Percentiles rank a stretch among this genome's conserved stretches.
These are phyloP conservation scores for Gallinago solitaria DNA, from an alignment of 2,797 vertebrate genomes.

Conservation along the genomic window DNA sequence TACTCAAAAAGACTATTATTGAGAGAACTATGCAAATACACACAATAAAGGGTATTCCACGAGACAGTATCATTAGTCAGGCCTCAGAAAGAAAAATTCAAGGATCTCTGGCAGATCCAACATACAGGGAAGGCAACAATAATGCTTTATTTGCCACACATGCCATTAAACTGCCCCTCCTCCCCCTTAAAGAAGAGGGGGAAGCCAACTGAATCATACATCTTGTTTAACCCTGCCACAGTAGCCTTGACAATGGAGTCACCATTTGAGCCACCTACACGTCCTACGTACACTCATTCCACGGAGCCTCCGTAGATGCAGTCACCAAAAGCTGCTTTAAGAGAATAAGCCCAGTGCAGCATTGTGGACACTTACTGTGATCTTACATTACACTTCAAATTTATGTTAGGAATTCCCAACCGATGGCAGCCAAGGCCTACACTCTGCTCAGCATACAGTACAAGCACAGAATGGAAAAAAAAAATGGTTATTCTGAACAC, in stretches of 20 bases:
- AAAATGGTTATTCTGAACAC: background rate
- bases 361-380: background rate
- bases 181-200: background rate
- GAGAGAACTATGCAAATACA: background rate
- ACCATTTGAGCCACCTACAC: constrained; percentile 14
- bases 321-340: background rate
- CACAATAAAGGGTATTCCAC: background rate
- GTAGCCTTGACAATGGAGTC: constrained; percentile 13
- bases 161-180: background rate
- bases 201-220: background rate
- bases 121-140: background rate
- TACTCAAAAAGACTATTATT: background rate
- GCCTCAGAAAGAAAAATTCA: background rate
- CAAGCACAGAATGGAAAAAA: background rate
- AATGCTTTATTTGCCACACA: background rate
- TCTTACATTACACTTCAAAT: background rate
- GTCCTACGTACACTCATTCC: background rate
- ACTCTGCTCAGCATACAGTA: background rate
- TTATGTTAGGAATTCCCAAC: background rate
- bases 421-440: background rate
- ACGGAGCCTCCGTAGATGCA: background rate
- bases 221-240: constrained; percentile 8
- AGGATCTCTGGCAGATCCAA: background rate
- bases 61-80: background rate
- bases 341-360: background rate